These are phyloP conservation scores for Lycophotia porphyrea DNA, from an alignment of 2,888 invertebrate genomes.

Conservation along the genomic window DNA sequence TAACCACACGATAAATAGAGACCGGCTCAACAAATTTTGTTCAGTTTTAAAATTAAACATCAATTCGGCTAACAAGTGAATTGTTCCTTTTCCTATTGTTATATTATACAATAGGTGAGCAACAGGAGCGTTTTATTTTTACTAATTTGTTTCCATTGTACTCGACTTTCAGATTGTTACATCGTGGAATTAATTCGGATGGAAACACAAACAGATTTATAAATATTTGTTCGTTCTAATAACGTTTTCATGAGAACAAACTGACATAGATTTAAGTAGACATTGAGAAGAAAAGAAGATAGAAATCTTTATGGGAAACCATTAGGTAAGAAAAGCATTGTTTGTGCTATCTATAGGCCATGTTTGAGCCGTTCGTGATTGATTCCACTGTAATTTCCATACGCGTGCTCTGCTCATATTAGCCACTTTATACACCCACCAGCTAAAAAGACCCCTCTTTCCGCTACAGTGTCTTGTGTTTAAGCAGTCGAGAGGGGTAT, in stretches of 20 bases:
- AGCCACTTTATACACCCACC: constrained; percentile 86
- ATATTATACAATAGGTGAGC: constrained; percentile 41
- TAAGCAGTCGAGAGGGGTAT: constrained; percentile 64
- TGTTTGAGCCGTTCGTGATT: constrained; percentile 88
- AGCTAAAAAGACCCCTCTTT: constrained; percentile 69
- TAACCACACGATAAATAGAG: no score
- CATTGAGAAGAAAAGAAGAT: constrained; percentile 72
- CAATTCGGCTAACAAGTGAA: constrained; percentile 45
- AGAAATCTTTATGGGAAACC: constrained; percentile 80
- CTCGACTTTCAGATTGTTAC: constrained; percentile 33
- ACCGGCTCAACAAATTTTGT: neutral
- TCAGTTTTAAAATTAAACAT: constrained; percentile 45
- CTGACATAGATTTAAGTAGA: constrained; percentile 58
- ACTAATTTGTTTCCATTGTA: constrained; percentile 52
- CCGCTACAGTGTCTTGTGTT: constrained; percentile 54
- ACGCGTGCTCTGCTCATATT: constrained; percentile 89
- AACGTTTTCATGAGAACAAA: constrained; percentile 26
- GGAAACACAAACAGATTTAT: constrained; percentile 46
- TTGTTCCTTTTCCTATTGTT: constrained; percentile 52
- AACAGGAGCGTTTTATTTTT: constrained; percentile 53
- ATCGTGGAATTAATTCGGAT: constrained; percentile 38
- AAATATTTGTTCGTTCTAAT: constrained; percentile 30
- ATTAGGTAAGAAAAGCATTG: constrained; percentile 82
- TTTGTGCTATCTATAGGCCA: constrained; percentile 84
- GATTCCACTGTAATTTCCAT: constrained; percentile 90